Conservation (phyloP, 2,113 vertebrate species). For the Oceanodroma tethys region DNA sequence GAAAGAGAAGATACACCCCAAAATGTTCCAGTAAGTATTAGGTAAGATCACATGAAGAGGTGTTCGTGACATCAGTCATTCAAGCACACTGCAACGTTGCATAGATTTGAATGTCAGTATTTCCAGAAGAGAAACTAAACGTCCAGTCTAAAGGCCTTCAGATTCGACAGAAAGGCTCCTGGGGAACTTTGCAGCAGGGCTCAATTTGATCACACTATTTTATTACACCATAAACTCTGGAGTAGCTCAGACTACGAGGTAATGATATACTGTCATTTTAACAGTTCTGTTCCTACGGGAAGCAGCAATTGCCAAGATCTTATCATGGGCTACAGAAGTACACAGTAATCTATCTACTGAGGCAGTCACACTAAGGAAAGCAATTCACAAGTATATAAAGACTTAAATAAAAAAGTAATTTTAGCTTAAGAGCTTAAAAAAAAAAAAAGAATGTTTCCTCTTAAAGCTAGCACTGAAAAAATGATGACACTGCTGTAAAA, state of each 20-base stretch:
- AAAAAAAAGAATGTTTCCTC: not conserved
- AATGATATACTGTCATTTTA: not conserved
- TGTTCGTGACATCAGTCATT: not conserved
- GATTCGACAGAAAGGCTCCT: not conserved
- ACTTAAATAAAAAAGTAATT: not conserved
- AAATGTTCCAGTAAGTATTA: not conserved
- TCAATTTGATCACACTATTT: not conserved
- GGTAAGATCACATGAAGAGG: not conserved
- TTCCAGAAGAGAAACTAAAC: not conserved
- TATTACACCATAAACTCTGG: not conserved
- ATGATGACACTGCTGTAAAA: not conserved
- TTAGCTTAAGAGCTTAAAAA: not conserved
- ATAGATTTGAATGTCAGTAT: accelerated
- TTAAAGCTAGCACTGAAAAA: not conserved
- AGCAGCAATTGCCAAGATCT: conserved; percentile 10
- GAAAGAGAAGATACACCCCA: not conserved
- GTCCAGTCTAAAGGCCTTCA: not conserved
- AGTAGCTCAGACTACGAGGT: not conserved
- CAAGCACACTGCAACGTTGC: not conserved
- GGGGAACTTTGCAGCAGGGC: not conserved
- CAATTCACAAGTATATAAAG: not conserved
- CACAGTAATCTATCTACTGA: not conserved
- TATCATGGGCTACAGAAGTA: not conserved
- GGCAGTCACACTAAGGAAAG: not conserved
- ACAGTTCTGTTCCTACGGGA: not conserved